Evolutionary conservation across 2,888 invertebrate species (phyloP), one percentile per base, ranked within the genome.

Genomic region (Blomia tropicalis): DNA sequence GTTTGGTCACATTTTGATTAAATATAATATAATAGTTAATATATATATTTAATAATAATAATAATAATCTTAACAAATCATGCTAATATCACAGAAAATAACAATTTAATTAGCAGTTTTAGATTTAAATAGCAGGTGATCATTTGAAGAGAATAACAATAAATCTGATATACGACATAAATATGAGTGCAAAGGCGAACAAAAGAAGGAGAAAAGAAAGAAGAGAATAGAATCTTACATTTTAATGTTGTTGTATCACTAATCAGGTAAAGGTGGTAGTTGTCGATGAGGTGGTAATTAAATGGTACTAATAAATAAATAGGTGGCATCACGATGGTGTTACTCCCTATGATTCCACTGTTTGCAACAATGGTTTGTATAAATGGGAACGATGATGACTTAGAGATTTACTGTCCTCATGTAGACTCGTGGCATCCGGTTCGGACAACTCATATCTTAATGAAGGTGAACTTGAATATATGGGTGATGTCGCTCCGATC

Each of bases 351-450:
- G 51, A 11, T 47, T 47, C 51, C 22, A 47, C 51, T 47, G 51
- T 47, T 47, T 47, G 51, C 22, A 47, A 27, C 51, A 47, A 27
- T 11, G 51, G 51, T 27, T 47, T 47, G 27, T 47, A 47, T 14
- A 47, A 7, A 19, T 47, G 51, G 51, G 51, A 47, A 47, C 51
- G 51, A 27, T 47, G 51, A 47, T 41, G 41, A 41, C 22, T 47
- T 47, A 47, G 22, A 14, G 51, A 47, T 27, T 47, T 7, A n/a
- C 7, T 27, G 51, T 47, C 51, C 5, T 47, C 51, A 47, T 14
- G 51, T 7, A 11, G 7, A 14, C 5, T 14, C 11, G 11, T 47
- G 36, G 36, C 7, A 7, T 36, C 36, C 17, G 7, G 36, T 36
- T 36, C 36, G 36, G 36, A 36, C n/a, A n/a, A n/a, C n/a, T n/a